Evolutionary conservation across 2,888 invertebrate species (phyloP).

Genomic region (Itoplectis maculator): DNA sequence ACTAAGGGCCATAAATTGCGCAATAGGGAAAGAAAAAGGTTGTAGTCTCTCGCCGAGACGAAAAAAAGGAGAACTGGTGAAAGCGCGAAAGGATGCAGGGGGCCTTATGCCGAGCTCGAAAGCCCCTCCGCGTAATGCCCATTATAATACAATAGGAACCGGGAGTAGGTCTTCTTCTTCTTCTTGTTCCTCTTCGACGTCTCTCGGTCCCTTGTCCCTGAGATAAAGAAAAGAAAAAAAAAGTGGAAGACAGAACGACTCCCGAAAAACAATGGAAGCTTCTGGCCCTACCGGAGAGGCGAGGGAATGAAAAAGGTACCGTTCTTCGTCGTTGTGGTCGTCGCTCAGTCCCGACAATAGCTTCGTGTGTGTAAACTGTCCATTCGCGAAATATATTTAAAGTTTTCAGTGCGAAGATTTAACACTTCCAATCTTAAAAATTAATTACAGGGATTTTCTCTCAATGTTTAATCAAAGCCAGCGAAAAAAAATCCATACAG

Average conservation of each 20-base stretch:
- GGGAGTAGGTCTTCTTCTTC: conserved; percentile 64
- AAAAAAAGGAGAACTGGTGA: conserved; percentile 28
- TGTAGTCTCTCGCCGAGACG: conserved; percentile 64
- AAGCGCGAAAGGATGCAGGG: conserved; percentile 54
- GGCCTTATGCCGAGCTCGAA: conserved; percentile 50
- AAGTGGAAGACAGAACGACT: conserved; percentile 68
- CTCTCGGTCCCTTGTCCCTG: conserved; percentile 51
- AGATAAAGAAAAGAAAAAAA: conserved; percentile 43
- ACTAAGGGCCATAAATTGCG: conserved; percentile 80
- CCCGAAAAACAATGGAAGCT: conserved; percentile 76
- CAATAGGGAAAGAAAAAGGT: conserved; percentile 74
- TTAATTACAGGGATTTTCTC: no score
- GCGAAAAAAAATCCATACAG: conserved; percentile 22
- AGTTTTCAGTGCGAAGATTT: no score
- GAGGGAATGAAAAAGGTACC: conserved; percentile 56
- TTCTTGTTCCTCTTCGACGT: conserved; percentile 63
- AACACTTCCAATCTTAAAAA: no score
- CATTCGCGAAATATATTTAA: conserved; percentile 29
- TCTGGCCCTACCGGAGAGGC: conserved; percentile 21
- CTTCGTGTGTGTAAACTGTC: conserved; percentile 18
- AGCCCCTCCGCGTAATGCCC: conserved; percentile 76
- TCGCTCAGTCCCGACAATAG: neutral
- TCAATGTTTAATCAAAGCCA: neutral
- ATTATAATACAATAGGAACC: conserved; percentile 82
- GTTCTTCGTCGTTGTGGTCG: conserved; percentile 38